Evolutionary conservation across 92 coral and sea anemone species (phyloP), one percentile per base, ranked within the genome.

Genomic region (Heliopora coerulea): DNA sequence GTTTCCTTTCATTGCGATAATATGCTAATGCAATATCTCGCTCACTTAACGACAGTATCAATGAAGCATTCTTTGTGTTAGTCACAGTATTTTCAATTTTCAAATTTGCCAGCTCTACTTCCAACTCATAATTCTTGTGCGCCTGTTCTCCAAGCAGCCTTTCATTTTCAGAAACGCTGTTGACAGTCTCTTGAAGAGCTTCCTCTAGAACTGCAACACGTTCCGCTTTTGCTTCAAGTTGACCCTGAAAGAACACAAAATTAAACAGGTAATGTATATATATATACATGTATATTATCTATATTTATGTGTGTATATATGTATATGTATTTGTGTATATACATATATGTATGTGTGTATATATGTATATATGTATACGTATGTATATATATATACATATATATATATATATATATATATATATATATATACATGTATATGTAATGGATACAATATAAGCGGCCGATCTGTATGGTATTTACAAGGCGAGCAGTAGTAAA

Each of bases 151-250:
- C 96, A 83, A 93, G 85, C 40, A 93, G 58, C 72, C 89, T 90
- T 58, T 90, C 98, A 27, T 90, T 78, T 76, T 93, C 98, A 35
- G 98, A 96, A 34, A 96, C 96, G 56, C 84, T 93, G 57, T 96
- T 89, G 42, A 93, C 98, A 60, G 96, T 93, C 63, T 93, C 98
- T 48, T 91, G 91, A 35, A 93, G 89, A 11, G 98, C 98, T 73
- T 93, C 98, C 62, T 93, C 98, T 30, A 93, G 56, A 32, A 93
- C 87, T 24, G 95, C 93, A 50, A 93, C 85, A 24, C 98, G 89
- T 56, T 89, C 96, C 8, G 88, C 90, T 67, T 82, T 93, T 30
- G 70, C 74, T 52, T 87, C 86, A 57, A 93, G 61, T 28, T 93
- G 95, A 56, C 69, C 75, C 98, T 93, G 56, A 66, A 24, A 34